These are phyloP conservation scores for Platyrinchus mystaceus DNA, from an alignment of 2,797 vertebrate species.

Conservation along the genomic window DNA sequence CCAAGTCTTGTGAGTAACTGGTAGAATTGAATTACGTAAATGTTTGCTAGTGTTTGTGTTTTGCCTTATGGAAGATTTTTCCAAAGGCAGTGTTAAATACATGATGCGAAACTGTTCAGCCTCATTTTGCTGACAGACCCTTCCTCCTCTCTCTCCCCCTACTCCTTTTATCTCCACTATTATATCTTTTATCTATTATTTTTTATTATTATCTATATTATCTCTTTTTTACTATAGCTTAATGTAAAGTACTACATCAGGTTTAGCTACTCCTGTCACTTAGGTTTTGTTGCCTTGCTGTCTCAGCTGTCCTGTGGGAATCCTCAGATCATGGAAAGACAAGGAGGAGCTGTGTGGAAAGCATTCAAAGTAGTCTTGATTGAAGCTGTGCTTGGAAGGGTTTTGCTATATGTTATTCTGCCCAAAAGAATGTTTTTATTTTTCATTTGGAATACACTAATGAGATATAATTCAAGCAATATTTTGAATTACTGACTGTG, in stretches of 20 bases:
- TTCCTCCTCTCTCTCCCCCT: not conserved
- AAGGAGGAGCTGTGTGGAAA: not conserved
- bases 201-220: not conserved
- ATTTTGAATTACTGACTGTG: constrained; percentile 2
- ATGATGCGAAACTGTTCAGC: not conserved
- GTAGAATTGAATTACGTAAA: not conserved
- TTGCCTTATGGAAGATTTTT: not conserved
- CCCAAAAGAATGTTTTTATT: not conserved
- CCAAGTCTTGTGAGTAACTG: not conserved
- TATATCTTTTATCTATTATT: not conserved
- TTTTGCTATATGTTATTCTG: not conserved
- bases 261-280: not conserved
- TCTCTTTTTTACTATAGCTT: not conserved
- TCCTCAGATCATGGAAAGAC: not conserved
- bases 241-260: not conserved
- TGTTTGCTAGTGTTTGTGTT: not conserved
- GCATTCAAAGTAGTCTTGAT: not conserved
- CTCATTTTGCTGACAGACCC: not conserved
- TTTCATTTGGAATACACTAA: constrained; percentile 3
- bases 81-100: not conserved
- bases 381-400: not conserved
- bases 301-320: not conserved
- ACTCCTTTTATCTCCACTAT: not conserved
- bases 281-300: not conserved
- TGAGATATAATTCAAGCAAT: constrained; percentile 4